phyloP scores from a whole-genome alignment of 2,113 vertebrate genomes.

The Elaphurus davidianus region DNA sequence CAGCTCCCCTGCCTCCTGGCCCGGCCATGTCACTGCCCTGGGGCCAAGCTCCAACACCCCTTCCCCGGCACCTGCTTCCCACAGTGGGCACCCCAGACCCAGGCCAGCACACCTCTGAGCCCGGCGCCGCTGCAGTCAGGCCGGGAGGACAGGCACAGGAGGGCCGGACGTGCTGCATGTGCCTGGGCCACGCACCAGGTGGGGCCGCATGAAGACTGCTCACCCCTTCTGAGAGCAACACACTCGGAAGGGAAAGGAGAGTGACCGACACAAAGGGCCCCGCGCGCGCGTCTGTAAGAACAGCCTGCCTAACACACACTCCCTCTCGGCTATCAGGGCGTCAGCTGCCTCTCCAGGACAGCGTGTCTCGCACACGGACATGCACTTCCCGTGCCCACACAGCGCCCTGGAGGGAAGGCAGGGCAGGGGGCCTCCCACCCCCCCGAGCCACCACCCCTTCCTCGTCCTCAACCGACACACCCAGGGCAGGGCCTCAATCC shows the following conservation, averaged over 20 bases:
- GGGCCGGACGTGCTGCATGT: background rate
- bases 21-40: background rate
- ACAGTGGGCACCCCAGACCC: background rate
- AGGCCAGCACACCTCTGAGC: background rate
- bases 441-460: conserved; percentile 35
- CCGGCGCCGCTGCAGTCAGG: background rate
- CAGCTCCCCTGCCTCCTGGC: background rate
- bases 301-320: background rate
- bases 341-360: background rate
- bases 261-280: background rate
- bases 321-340: background rate
- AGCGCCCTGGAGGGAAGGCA: background rate
- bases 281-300: too few species aligned
- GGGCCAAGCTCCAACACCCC: background rate
- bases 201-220: background rate
- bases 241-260: background rate
- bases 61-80: background rate
- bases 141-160: background rate
- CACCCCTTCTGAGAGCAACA: background rate
- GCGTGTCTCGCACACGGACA: background rate
- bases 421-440: background rate
- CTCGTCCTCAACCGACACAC: conserved; percentile 58
- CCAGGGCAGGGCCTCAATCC: background rate
- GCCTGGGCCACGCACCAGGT: background rate
- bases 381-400: background rate